phyloP scores from a whole-genome alignment of 1,140 invertebrate species.

The Cardiocondyla obscurior region DNA sequence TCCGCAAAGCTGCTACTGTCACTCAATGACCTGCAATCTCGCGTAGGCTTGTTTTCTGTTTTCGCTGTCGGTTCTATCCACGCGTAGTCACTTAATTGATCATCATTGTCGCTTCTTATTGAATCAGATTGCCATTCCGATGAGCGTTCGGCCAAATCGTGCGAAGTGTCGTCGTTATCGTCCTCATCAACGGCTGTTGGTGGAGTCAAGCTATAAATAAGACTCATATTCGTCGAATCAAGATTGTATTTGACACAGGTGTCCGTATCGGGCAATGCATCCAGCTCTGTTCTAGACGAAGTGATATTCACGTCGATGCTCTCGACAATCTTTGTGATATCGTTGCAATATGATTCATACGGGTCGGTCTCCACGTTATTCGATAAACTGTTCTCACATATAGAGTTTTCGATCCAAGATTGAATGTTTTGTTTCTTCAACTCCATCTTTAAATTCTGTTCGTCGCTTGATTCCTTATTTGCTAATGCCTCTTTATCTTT shows the following conservation, averaged over 20 bases:
- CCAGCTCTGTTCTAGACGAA: constrained; percentile 64
- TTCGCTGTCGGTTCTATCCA: constrained; percentile 29
- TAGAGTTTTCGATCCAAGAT: constrained; percentile 7
- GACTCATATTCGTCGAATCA: constrained; percentile 73
- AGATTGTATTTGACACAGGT: constrained; percentile 75
- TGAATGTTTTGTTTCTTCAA: not conserved
- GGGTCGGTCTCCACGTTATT: not conserved
- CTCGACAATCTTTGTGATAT: constrained; percentile 72
- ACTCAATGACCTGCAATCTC: not conserved
- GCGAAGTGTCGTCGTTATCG: not conserved
- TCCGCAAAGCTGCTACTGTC: not conserved
- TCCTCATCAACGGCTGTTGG: constrained; percentile 35
- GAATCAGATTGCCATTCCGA: constrained; percentile 24
- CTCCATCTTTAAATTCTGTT: not conserved
- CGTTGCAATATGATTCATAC: constrained; percentile 19
- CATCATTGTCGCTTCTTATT: not conserved
- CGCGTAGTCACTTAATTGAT: constrained; percentile 14
- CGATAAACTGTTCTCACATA: not conserved
- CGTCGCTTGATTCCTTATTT: not conserved
- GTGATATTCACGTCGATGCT: constrained; percentile 73
- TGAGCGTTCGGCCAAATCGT: constrained; percentile 14
- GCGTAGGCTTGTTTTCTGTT: not conserved
- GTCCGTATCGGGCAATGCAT: constrained; percentile 66
- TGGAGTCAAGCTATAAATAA: constrained; percentile 80
- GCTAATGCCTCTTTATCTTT: not conserved